phyloP scores from a whole-genome alignment of 2,888 invertebrate genomes.

The Phragmatobia fuliginosa region DNA sequence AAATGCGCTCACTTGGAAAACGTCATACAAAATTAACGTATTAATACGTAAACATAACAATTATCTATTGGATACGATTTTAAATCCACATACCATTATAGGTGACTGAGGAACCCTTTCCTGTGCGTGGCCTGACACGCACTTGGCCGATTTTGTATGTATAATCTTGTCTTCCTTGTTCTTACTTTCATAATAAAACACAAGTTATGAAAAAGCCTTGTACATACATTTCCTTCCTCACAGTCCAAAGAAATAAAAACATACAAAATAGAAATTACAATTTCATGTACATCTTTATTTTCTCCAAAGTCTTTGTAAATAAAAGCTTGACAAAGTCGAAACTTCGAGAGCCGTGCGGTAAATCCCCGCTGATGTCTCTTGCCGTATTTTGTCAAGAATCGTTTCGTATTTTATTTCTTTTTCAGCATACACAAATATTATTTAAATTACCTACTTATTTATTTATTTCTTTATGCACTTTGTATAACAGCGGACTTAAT shows the following conservation, averaged over 20 bases:
- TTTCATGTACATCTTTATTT: constrained; percentile 10
- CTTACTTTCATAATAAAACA: not conserved
- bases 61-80: too few relatives aligned
- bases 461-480: too few relatives aligned
- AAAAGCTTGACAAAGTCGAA: constrained; percentile 5
- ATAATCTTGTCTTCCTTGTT: not conserved
- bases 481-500: too few relatives aligned
- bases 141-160: too few relatives aligned
- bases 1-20: too few relatives aligned
- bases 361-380: not conserved
- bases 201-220: not conserved
- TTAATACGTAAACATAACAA: too few relatives aligned
- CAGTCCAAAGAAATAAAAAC: constrained; percentile 9
- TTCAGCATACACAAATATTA: constrained; percentile 13
- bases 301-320: constrained; percentile 16
- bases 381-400: not conserved
- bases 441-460: too few relatives aligned
- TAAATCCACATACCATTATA: too few relatives aligned
- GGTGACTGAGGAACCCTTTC: too few relatives aligned
- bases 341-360: constrained; percentile 8
- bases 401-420: constrained; percentile 7
- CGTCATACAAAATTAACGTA: too few relatives aligned
- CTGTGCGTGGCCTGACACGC: too few relatives aligned
- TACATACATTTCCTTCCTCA: not conserved
- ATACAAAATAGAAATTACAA: constrained; percentile 8